These are phyloP conservation scores for Eupristina koningsbergeri DNA, from an alignment of 1,140 invertebrate genomes.

Conservation along the genomic window DNA sequence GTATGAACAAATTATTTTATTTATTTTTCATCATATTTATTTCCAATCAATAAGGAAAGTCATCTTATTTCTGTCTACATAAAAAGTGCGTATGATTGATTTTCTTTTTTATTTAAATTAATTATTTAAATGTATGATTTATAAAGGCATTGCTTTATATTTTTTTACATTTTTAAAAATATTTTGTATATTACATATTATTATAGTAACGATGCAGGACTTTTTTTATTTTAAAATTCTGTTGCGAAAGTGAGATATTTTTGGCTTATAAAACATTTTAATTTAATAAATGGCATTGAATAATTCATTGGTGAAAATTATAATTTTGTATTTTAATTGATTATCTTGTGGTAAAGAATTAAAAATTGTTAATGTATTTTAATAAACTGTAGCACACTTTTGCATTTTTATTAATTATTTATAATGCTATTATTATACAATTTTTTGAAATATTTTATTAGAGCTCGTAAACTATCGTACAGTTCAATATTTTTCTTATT, in stretches of 20 bases:
- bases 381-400: neutral
- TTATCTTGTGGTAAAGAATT: neutral
- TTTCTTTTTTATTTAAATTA: too few relatives aligned
- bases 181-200: neutral
- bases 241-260: neutral
- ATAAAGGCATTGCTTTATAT: too few relatives aligned
- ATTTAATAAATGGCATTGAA: neutral
- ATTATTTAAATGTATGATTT: too few relatives aligned
- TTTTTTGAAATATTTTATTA: too few relatives aligned
- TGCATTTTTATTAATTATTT: neutral
- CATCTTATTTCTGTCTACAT: too few relatives aligned
- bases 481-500: too few relatives aligned
- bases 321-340: neutral
- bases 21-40: too few relatives aligned
- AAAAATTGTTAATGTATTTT: neutral
- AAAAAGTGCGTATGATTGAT: too few relatives aligned
- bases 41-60: too few relatives aligned
- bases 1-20: too few relatives aligned
- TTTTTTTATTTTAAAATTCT: neutral
- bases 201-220: neutral
- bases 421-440: neutral
- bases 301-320: slow-evolving; percentile 9
- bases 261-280: neutral
- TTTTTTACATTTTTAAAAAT: too few relatives aligned
- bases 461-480: too few relatives aligned